Conservation (phyloP, 2,888 invertebrate species). For the Acleris cristana region DNA sequence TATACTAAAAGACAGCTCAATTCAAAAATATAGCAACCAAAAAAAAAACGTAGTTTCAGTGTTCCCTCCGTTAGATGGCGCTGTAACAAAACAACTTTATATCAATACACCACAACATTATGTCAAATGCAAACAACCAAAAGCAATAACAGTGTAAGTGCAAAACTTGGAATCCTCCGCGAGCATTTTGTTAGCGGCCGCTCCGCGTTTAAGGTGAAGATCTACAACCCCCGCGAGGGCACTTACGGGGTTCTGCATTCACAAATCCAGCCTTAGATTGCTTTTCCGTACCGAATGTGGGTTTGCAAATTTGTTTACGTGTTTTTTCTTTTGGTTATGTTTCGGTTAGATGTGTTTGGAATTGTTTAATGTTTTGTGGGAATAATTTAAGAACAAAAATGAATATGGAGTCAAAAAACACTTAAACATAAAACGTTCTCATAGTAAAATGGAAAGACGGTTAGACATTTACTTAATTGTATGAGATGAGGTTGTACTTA, state of each 20-base stretch:
- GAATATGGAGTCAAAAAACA: no score
- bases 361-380: no score
- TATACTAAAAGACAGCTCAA: no score
- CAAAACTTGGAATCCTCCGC: conserved; percentile 14
- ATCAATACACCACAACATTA: conserved; percentile 8
- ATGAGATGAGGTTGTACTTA: no score
- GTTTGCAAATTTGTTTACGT: conserved; percentile 27
- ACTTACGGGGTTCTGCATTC: conserved; percentile 14
- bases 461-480: no score
- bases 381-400: no score
- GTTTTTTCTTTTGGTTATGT: background rate
- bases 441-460: no score
- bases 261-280: conserved; percentile 4
- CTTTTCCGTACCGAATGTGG: background rate
- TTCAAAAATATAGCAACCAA: no score
- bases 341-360: no score
- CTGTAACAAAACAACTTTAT: background rate
- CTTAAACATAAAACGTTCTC: no score
- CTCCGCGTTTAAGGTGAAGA: conserved; percentile 8
- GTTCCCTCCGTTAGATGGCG: no score
- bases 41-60: no score
- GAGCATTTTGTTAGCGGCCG: conserved; percentile 1
- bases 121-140: background rate
- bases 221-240: conserved; percentile 18
- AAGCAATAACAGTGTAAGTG: conserved; percentile 4